Percentiles rank a stretch among this genome's conserved stretches.
These are phyloP conservation scores for Todus mexicanus DNA, from an alignment of 2,797 vertebrate genomes.

Conservation along the genomic window DNA sequence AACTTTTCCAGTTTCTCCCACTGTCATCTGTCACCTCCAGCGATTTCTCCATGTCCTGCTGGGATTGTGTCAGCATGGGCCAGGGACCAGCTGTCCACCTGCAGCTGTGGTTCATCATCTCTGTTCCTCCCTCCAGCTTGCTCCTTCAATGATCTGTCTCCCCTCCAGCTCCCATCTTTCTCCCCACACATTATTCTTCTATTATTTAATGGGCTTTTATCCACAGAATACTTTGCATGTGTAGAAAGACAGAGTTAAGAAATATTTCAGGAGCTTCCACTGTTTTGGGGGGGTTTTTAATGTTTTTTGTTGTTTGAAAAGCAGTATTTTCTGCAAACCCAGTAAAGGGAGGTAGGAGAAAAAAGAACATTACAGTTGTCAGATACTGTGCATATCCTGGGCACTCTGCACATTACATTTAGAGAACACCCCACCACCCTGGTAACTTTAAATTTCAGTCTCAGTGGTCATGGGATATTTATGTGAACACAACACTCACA, in stretches of 20 bases:
- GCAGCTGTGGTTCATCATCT: neutral
- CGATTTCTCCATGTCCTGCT: neutral
- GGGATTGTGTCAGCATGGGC: accelerated
- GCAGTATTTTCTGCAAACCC: neutral
- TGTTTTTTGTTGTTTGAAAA: neutral
- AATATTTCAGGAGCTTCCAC: neutral
- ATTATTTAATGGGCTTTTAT: neutral
- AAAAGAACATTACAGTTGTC: neutral
- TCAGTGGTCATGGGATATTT: neutral
- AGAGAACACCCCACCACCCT: accelerated
- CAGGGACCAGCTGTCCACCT: neutral
- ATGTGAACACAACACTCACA: neutral
- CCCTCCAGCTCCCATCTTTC: neutral
- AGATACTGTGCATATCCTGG: neutral
- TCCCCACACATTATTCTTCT: neutral
- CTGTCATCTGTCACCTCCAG: neutral
- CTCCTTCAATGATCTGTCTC: neutral
- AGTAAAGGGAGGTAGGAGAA: neutral
- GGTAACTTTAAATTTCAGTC: neutral
- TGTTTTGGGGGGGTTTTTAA: neutral
- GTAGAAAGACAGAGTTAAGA: neutral
- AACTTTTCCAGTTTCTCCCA: neutral
- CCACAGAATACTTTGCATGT: neutral
- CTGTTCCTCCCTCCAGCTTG: neutral
- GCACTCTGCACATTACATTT: neutral